Conservation (phyloP, 1,140 invertebrate species). For the Heliothis virescens region DNA sequence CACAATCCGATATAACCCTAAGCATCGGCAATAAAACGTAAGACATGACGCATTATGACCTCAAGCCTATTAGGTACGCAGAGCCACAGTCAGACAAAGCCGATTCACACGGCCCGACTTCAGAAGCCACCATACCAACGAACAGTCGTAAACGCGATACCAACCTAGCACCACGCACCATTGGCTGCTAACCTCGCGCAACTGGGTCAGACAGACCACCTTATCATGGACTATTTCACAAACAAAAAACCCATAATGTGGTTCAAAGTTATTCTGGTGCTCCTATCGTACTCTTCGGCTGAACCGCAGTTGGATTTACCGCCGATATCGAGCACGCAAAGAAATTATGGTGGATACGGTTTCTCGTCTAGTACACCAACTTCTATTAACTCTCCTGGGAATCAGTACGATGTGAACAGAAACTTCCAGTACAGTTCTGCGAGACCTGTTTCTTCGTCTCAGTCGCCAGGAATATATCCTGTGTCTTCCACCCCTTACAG, state of each 20-base stretch:
- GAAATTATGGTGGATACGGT: slow-evolving; percentile 74
- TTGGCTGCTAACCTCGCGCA: slow-evolving; percentile 59
- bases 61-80: slow-evolving; percentile 50
- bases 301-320: slow-evolving; percentile 86
- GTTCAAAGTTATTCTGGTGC: slow-evolving; percentile 62
- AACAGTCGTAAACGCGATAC: slow-evolving; percentile 75
- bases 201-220: slow-evolving; percentile 51
- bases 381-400: slow-evolving; percentile 71
- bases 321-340: slow-evolving; percentile 77
- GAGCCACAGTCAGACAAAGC: slow-evolving; percentile 67
- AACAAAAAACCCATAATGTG: slow-evolving; percentile 64
- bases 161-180: slow-evolving; percentile 78
- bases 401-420: slow-evolving; percentile 74
- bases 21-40: slow-evolving; percentile 28
- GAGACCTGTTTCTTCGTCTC: slow-evolving; percentile 66
- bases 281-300: slow-evolving; percentile 61
- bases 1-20: slow-evolving; percentile 31
- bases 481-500: slow-evolving; percentile 78
- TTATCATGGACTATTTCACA: slow-evolving; percentile 71
- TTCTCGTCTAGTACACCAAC: slow-evolving; percentile 72
- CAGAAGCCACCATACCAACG: slow-evolving; percentile 57
- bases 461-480: slow-evolving; percentile 70
- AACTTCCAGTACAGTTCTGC: slow-evolving; percentile 75
- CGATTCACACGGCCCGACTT: slow-evolving; percentile 76
- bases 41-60: slow-evolving; percentile 47